Conservation (phyloP, 2,888 invertebrate genomes). For the Abrostola triplasia region DNA sequence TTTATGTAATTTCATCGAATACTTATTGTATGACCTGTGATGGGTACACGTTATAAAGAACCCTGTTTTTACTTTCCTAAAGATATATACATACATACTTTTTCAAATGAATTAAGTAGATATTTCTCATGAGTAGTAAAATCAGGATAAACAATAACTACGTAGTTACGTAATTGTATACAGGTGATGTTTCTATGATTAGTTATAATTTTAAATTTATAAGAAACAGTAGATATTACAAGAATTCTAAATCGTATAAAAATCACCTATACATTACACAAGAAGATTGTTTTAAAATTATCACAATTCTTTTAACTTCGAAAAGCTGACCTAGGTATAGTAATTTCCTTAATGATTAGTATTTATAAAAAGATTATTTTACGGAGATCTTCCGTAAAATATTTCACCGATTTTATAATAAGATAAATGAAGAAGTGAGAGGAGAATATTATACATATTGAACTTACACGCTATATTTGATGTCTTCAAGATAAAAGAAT, state of each 20-base stretch:
- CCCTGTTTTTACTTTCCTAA: slow-evolving; percentile 42
- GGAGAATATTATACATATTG: slow-evolving; percentile 12
- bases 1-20: slow-evolving; percentile 11
- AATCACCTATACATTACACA: slow-evolving; percentile 4
- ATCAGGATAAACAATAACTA: neutral
- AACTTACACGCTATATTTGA: slow-evolving; percentile 20
- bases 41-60: slow-evolving; percentile 33
- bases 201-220: slow-evolving; percentile 1
- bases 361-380: slow-evolving; percentile 20
- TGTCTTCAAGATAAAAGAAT: slow-evolving; percentile 37
- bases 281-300: slow-evolving; percentile 11
- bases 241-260: neutral
- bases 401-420: slow-evolving; percentile 12
- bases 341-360: slow-evolving; percentile 30
- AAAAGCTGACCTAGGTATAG: slow-evolving; percentile 9
- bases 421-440: slow-evolving; percentile 20
- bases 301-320: slow-evolving; percentile 44
- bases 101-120: slow-evolving; percentile 6
- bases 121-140: slow-evolving; percentile 9
- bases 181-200: slow-evolving; percentile 1
- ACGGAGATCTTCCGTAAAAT: slow-evolving; percentile 6
- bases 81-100: slow-evolving; percentile 34
- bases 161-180: neutral
- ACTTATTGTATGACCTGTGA: slow-evolving; percentile 16
- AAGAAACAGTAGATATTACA: neutral